Evolutionary conservation across 2,888 invertebrate species (phyloP), one percentile per base, ranked within the genome.

Genomic region (Palloptera scutellata): DNA sequence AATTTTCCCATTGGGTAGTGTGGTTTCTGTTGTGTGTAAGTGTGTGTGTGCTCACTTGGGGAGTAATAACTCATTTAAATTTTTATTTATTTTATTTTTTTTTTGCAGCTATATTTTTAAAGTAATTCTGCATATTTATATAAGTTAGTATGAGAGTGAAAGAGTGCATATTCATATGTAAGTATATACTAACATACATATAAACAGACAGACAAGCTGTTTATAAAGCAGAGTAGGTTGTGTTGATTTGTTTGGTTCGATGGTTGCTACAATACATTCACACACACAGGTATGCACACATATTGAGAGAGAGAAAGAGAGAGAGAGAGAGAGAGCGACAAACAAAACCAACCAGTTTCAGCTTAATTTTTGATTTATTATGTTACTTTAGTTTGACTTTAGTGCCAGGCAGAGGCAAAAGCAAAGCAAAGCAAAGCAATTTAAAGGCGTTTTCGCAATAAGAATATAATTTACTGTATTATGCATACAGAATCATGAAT

Each of bases 351-450:
- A 19, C 12, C 54, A 13, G 42, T 13, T 17, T 17, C 13, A 59
- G 58, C 58, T 59, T 59, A 59, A 43, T 41, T 43, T 59, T 15
- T 59, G 58, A 59, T 59, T 59, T 43, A 59, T 59, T 59, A 59
- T 43, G 58, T 43, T 59, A 42, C 43, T 59, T 59, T 43, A 43
- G 57, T 57, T 11, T 4, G 57, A 53, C 53, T 57, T 40, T 13
- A 40, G 57, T 30, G 30, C 30, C 30, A 30, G 30, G 30, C 30
- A 30, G 30, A 30, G 30, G 30, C 30, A 30, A 30, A 30, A n/a
- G n/a, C n/a, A n/a, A n/a, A n/a, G n/a, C n/a, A n/a, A n/a, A n/a
- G n/a, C n/a, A n/a, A n/a, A n/a, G n/a, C n/a, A n/a, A n/a, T n/a
- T n/a, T n/a, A n/a, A n/a, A n/a, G n/a, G 30, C 30, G 30, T 30